Evolutionary conservation across 2,113 vertebrate species (phyloP).

Genomic region (Ahaetulla prasina): DNA sequence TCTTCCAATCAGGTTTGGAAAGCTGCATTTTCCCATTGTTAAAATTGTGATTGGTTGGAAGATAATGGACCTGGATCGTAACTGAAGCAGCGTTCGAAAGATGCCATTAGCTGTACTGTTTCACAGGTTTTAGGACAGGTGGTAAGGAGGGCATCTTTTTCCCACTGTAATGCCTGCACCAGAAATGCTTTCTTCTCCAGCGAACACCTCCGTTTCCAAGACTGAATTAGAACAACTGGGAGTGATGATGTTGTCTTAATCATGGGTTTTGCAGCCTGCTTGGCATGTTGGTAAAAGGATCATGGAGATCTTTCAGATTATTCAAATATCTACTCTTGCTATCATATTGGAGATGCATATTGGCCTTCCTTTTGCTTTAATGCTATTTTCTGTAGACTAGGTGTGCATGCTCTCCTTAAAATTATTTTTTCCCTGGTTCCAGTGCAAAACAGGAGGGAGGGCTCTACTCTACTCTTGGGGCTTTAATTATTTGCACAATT

Average conservation of each 20-base stretch:
- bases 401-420: background rate
- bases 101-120: background rate
- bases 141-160: background rate
- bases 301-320: background rate
- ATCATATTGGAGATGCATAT: background rate
- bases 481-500: background rate
- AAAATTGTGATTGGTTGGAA: background rate
- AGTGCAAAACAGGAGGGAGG: background rate
- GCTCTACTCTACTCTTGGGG: background rate
- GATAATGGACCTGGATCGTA: no score
- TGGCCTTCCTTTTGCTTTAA: background rate
- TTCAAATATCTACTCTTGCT: background rate
- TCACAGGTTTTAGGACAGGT: background rate
- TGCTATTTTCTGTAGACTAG: background rate
- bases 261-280: background rate
- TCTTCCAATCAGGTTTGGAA: background rate
- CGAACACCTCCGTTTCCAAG: background rate
- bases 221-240: background rate
- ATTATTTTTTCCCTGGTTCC: background rate
- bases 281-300: background rate
- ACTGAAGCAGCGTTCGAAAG: background rate
- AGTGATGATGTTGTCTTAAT: background rate
- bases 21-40: background rate
- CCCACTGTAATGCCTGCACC: background rate
- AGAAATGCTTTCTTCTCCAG: background rate